phyloP scores from a whole-genome alignment of 2,113 vertebrate genomes.

The Mus musculus region GRCm39 chr2:75140001-75140500 shows the following conservation, averaged over 20 bases:
- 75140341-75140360: not conserved
- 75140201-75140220: conserved; percentile 77
- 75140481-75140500: conserved; percentile 20
- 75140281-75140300: conserved; percentile 54
- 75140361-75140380: not conserved
- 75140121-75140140: conserved; percentile 87
- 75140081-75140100: conserved; percentile 86
- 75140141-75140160: conserved; percentile 85
- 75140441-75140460: not conserved
- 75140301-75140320: not conserved
- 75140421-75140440: not conserved
- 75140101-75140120: conserved; percentile 86
- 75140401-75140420: not conserved
- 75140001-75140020: conserved; percentile 87
- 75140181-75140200: conserved; percentile 79
- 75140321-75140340: not conserved
- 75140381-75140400: not conserved
- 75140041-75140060: conserved; percentile 88
- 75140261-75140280: conserved; percentile 75
- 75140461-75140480: not conserved
- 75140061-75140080: conserved; percentile 86
- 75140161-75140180: conserved; percentile 82
- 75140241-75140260: conserved; percentile 77
- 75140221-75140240: conserved; percentile 76
- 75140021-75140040: conserved; percentile 85